Base-by-base conservation (phyloP, 2,113 vertebrate genomes). In the Anoura caudifer region DNA sequence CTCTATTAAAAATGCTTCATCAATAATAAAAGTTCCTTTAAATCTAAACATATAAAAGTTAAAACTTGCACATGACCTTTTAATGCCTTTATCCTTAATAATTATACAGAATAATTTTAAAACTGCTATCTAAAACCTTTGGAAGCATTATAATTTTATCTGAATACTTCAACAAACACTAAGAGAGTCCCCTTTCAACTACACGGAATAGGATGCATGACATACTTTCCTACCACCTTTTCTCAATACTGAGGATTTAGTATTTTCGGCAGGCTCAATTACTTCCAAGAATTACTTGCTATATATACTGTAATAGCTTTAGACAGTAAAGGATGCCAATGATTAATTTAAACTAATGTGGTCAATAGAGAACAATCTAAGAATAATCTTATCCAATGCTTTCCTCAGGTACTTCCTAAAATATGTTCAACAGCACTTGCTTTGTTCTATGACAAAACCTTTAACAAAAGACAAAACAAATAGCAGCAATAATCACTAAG, bases 41-140 rank as follows among this genome's bases (percentile, higher is more conserved):
- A 91, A 90, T 80, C 93, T 67, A 92, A 96, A 90, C n/a, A 50
- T 17, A 5, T 11, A 67, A 93, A 89, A 93, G n/a, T 93, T 59
- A 95, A 93, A 93, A 67, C n/a, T 54, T 75, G 59, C 50, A 87
- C 3, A 7, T 77, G 7, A 94, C 54, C 63, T 90, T 87, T 43
- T 59, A 89, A 17, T 80, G 56, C 19, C 31, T 81, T 81, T 45
- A 90, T 80, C 33, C 67, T 87, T 82, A 90, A 90, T 70, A 94
- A 41, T 61, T 59, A 67, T 14, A 11, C 93, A 43, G 61, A 95
- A 82, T 85, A 73, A 92, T 56, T 94, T 90, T 72, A 81, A 7
- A 56, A 22, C 14, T 80, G 7, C 61, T 69, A 85, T 14, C 14
- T 63, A 76, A 94, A 81, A 81, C 31, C 4, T 94, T 47, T 20